Evolutionary conservation across 2,888 invertebrate genomes (phyloP).

Genomic region (Eristalis intricaria): DNA sequence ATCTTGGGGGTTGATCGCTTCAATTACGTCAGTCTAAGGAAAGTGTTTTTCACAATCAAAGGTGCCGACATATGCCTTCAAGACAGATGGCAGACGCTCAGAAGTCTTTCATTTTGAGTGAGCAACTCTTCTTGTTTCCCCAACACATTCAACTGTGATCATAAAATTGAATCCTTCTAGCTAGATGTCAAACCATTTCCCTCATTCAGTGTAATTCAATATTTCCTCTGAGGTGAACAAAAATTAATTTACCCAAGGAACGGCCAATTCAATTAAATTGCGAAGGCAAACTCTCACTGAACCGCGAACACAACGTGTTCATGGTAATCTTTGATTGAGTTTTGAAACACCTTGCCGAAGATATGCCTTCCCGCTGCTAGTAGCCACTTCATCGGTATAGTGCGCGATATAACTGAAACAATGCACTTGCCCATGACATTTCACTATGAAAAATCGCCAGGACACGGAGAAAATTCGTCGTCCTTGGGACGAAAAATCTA

Average conservation of each 20-base stretch:
- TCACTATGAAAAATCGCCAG: conserved; percentile 53
- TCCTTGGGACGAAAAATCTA: conserved; percentile 66
- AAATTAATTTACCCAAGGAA: conserved; percentile 7
- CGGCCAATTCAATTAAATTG: conserved; percentile 11
- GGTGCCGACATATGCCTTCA: neutral
- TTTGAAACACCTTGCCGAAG: conserved; percentile 15
- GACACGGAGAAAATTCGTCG: conserved; percentile 42
- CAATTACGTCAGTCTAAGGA: neutral
- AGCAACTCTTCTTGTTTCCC: no score
- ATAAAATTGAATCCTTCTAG: no score
- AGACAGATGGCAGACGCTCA: no score
- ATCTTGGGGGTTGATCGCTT: conserved; percentile 4
- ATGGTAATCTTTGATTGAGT: conserved; percentile 43
- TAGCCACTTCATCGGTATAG: neutral
- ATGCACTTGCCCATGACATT: conserved; percentile 47
- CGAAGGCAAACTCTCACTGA: conserved; percentile 7
- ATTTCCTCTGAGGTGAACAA: neutral
- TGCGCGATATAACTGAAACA: conserved; percentile 43
- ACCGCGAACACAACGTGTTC: conserved; percentile 9
- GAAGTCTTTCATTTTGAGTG: no score
- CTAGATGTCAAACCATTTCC: neutral
- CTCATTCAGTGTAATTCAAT: neutral
- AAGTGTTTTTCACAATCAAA: neutral
- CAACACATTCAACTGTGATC: no score
- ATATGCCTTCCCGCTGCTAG: neutral